These are phyloP conservation scores for Rousettus leschenaultii DNA, from an alignment of 2,113 vertebrate species.

Conservation along the genomic window DNA sequence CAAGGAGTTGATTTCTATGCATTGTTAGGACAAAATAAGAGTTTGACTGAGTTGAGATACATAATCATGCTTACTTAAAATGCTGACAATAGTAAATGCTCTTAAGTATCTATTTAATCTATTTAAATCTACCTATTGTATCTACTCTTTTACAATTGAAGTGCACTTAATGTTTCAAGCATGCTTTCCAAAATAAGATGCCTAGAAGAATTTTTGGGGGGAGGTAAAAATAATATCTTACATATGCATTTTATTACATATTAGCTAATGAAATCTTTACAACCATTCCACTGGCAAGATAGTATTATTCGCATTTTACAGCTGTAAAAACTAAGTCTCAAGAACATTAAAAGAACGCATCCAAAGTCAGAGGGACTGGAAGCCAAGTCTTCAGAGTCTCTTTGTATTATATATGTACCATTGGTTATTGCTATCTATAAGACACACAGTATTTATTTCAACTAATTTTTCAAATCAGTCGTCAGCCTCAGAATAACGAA, in stretches of 20 bases:
- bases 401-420: neutral
- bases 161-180: neutral
- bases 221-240: constrained; percentile 21
- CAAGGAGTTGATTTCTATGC: neutral
- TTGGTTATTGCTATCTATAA: neutral
- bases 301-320: neutral
- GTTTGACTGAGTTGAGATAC: neutral
- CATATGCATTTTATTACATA: neutral
- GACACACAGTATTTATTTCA: neutral
- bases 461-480: neutral
- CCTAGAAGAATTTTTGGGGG: neutral
- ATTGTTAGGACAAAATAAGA: neutral
- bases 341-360: neutral
- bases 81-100: neutral
- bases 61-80: neutral
- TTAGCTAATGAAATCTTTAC: constrained; percentile 38
- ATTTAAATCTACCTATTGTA: neutral
- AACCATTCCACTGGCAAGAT: neutral
- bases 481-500: neutral
- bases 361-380: neutral
- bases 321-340: neutral
- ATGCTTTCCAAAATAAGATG: neutral
- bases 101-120: neutral
- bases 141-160: neutral
- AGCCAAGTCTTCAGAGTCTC: neutral